Percentiles rank a stretch among this genome's conserved stretches.
These are phyloP conservation scores for Itoplectis maculator DNA, from an alignment of 2,888 invertebrate species.

Conservation along the genomic window DNA sequence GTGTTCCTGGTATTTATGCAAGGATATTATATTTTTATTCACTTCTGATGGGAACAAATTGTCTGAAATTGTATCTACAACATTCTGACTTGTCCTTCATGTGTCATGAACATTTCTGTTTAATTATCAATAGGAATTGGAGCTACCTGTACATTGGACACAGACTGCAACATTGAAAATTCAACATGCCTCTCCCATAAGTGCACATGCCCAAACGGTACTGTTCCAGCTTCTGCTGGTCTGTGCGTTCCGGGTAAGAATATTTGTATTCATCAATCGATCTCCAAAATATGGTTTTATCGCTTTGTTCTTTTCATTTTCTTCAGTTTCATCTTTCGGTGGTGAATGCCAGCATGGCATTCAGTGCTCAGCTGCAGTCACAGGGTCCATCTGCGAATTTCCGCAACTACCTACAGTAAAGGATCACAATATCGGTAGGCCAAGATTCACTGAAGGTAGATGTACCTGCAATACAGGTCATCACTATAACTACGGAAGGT, in stretches of 20 bases:
- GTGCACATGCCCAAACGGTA: slow-evolving; percentile 70
- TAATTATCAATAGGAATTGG: slow-evolving; percentile 68
- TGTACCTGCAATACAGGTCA: slow-evolving; percentile 51
- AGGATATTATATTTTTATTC: not conserved
- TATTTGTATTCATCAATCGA: not conserved
- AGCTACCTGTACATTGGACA: slow-evolving; percentile 61
- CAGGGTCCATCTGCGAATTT: slow-evolving; percentile 27
- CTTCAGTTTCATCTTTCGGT: slow-evolving; percentile 67
- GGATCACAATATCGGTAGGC: not conserved
- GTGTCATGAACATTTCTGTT: not conserved
- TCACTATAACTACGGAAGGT: slow-evolving; percentile 44
- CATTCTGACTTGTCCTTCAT: not conserved
- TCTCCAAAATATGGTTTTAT: not conserved
- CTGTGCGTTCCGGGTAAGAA: slow-evolving; percentile 72
- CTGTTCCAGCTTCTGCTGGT: slow-evolving; percentile 48
- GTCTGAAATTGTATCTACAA: not conserved
- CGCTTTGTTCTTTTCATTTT: not conserved
- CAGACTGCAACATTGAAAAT: slow-evolving; percentile 66
- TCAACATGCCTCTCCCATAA: slow-evolving; percentile 63
- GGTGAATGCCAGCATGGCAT: slow-evolving; percentile 69
- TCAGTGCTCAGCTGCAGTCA: slow-evolving; percentile 72
- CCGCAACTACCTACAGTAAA: slow-evolving; percentile 23
- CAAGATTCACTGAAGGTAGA: slow-evolving; percentile 4
- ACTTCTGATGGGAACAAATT: not conserved
- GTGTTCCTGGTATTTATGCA: slow-evolving; percentile 68